phyloP scores from a whole-genome alignment of 2,113 vertebrate genomes.

The Oenanthe melanoleuca region DNA sequence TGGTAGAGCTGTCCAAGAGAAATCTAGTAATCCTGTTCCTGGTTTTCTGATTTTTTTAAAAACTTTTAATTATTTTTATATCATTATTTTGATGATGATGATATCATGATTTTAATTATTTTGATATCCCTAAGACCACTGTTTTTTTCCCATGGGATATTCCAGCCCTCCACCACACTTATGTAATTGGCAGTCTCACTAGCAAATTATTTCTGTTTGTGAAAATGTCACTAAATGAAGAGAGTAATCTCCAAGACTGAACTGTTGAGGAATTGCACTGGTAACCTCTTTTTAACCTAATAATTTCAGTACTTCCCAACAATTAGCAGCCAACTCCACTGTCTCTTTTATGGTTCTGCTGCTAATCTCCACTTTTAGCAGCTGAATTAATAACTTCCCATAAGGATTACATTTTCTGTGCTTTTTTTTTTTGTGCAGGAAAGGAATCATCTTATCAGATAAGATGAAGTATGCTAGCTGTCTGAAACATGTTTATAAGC shows the following conservation, averaged over 20 bases:
- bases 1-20: not conserved
- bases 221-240: not conserved
- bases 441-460: constrained; percentile 23
- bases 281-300: not conserved
- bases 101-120: not conserved
- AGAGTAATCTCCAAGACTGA: not conserved
- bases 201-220: not conserved
- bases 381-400: not conserved
- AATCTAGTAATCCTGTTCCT: not conserved
- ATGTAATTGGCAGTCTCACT: not conserved
- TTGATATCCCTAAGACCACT: not conserved
- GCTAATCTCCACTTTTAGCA: not conserved
- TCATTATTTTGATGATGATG: not conserved
- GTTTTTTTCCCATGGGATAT: not conserved
- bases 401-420: not conserved
- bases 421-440: not conserved
- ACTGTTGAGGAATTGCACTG: not conserved
- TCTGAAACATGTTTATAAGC: not conserved
- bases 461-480: not conserved
- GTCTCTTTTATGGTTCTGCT: not conserved
- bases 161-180: not conserved
- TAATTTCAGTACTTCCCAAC: not conserved
- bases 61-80: not conserved
- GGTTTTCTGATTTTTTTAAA: not conserved
- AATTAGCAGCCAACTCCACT: not conserved